phyloP scores from a whole-genome alignment of 1,140 invertebrate species.

The Pogonognathellus flavescens region DNA sequence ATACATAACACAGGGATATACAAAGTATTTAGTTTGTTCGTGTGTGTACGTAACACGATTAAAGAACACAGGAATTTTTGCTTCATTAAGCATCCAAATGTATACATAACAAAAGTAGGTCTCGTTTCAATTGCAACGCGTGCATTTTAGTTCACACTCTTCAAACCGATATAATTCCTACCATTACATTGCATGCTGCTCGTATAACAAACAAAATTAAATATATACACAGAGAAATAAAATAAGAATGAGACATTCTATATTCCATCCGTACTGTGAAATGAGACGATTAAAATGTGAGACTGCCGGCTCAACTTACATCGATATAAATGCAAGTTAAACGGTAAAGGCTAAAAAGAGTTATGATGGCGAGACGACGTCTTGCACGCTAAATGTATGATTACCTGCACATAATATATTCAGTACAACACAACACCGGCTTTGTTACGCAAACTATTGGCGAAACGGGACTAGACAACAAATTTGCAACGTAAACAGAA shows the following conservation, averaged over 20 bases:
- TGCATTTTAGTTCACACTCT: background rate
- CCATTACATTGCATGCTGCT: no score
- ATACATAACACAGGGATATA: background rate
- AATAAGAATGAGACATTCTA: conserved; percentile 42
- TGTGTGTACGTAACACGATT: background rate
- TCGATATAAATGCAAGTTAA: background rate
- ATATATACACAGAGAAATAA: background rate
- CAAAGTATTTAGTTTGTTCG: background rate
- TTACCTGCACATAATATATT: background rate
- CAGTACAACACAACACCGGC: background rate
- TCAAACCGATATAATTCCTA: no score
- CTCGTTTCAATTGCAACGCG: background rate
- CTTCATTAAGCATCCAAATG: conserved; percentile 4
- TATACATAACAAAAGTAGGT: conserved; percentile 17
- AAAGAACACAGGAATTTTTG: conserved; percentile 5
- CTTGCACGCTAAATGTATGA: background rate
- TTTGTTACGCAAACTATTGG: background rate
- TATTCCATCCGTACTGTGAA: background rate
- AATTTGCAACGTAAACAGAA: conserved; percentile 10
- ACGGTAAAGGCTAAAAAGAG: background rate
- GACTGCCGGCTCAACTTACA: conserved; percentile 1
- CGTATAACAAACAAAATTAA: no score
- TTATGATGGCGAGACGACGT: background rate
- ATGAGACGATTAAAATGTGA: background rate
- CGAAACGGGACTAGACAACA: background rate